phyloP scores from a whole-genome alignment of 2,888 invertebrate species.

The Tuberolachnus salignus region DNA sequence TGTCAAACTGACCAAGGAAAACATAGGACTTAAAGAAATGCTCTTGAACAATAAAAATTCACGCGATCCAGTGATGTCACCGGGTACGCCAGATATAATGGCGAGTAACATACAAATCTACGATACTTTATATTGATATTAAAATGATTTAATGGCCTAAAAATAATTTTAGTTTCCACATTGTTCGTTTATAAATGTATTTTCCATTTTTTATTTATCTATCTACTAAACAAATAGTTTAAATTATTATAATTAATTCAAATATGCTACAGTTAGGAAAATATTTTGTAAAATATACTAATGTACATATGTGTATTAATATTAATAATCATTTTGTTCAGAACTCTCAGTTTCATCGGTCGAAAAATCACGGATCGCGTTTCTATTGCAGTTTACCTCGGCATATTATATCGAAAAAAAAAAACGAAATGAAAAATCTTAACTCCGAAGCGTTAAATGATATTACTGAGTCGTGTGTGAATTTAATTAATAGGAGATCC shows the following conservation, averaged over 20 bases:
- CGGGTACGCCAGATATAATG: not conserved
- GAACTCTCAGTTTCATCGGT: conserved; percentile 44
- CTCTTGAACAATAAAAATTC: conserved; percentile 17
- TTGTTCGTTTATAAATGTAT: no score
- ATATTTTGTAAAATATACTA: no score
- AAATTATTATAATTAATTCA: no score
- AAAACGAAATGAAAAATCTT: conserved; percentile 18
- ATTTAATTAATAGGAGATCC: conserved; percentile 27
- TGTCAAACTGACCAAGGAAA: conserved; percentile 39
- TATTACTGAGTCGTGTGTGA: conserved; percentile 41
- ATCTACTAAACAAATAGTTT: no score
- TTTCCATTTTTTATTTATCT: no score
- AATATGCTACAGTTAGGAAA: no score
- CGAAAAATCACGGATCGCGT: conserved; percentile 44
- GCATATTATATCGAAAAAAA: conserved; percentile 28
- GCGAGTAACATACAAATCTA: not conserved
- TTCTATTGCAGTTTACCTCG: conserved; percentile 51
- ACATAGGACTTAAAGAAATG: conserved; percentile 37
- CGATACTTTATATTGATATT: no score
- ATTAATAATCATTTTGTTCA: conserved; percentile 17
- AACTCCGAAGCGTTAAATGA: conserved; percentile 37
- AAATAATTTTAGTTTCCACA: no score
- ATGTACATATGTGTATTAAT: not conserved
- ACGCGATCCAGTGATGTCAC: not conserved
- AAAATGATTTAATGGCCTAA: no score